Evolutionary conservation across 2,888 invertebrate genomes (phyloP), one percentile per base, ranked within the genome.

Genomic region (Troides aeacus): DNA sequence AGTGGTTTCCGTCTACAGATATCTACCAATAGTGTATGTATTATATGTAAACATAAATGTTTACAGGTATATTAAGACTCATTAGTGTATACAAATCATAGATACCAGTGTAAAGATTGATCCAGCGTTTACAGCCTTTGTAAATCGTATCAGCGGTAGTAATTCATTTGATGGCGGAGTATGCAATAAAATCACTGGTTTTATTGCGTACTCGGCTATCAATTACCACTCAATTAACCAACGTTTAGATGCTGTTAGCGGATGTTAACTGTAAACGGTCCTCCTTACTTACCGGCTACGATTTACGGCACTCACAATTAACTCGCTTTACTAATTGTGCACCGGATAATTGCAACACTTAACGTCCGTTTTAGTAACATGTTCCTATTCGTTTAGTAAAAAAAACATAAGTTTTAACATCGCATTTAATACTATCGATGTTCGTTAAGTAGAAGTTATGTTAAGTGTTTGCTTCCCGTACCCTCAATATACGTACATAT

Each of bases 291-390:
- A 50, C 69, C 36, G 58, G 18, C 46, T 53, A 53, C 62, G 69
- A 70, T 70, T 66, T 66, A 66, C 63, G 53, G 59, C 69, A 62
- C 62, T 58, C 21, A 30, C 53, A 66, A 62, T 69, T 69, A 62
- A 65, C 66, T 56, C 61, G 46, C 77, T 75, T 76, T 76, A 76
- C 56, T 23, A 39, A n/a, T 64, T 30, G 42, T 50, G 59, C 21
- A 23, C 7, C 59, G 5, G 66, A 60, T 66, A n/a, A 60, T 66
- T 66, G 24, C 24, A 30, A 46, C 17, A 53, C 21, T 53, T 18
- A 53, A 65, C 12, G 21, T 36, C n/a, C 42, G 46, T 59, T 24
- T 24, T 36, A 60, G 66, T 36, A 60, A 53, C 24, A 66, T 46
- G 46, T 46, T 46, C 15, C 46, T 15, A 3, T 2, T 46, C 46